Evolutionary conservation across 2,888 invertebrate genomes (phyloP).

Genomic region (Tetramorium bicarinatum): DNA sequence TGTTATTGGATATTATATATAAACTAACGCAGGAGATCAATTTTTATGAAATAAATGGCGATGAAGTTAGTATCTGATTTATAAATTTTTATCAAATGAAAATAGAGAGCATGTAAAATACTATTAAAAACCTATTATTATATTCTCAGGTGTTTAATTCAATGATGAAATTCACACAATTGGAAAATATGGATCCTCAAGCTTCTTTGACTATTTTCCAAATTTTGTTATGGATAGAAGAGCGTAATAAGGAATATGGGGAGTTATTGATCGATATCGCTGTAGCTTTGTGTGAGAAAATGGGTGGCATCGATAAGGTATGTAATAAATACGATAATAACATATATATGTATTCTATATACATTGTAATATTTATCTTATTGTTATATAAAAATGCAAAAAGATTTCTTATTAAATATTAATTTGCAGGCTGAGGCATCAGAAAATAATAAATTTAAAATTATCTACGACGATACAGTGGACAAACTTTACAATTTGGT

Average conservation of each 20-base stretch:
- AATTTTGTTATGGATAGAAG: slow-evolving; percentile 80
- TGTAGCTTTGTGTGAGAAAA: slow-evolving; percentile 84
- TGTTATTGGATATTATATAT: slow-evolving; percentile 80
- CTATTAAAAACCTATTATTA: not conserved
- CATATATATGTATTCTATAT: not conserved
- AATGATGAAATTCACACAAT: slow-evolving; percentile 73
- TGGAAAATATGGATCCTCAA: slow-evolving; percentile 68
- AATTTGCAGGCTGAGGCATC: slow-evolving; percentile 67
- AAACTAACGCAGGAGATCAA: slow-evolving; percentile 78
- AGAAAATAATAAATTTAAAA: slow-evolving; percentile 77
- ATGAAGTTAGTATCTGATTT: slow-evolving; percentile 59
- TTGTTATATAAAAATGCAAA: not conserved
- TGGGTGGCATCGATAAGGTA: slow-evolving; percentile 87
- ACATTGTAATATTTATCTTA: not conserved
- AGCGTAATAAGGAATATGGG: slow-evolving; percentile 75
- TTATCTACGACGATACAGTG: slow-evolving; percentile 83
- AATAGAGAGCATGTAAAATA: not conserved
- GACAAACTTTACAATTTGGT: slow-evolving; percentile 83
- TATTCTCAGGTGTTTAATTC: slow-evolving; percentile 74
- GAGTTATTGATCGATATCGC: slow-evolving; percentile 85
- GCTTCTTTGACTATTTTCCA: slow-evolving; percentile 76
- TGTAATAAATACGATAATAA: slow-evolving; percentile 41
- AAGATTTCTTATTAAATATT: not conserved
- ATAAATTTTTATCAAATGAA: not conserved
- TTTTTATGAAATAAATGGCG: slow-evolving; percentile 71